Evolutionary conservation across 2,113 vertebrate species (phyloP), one percentile per base, ranked within the genome.

Genomic region (Ovis aries): DNA sequence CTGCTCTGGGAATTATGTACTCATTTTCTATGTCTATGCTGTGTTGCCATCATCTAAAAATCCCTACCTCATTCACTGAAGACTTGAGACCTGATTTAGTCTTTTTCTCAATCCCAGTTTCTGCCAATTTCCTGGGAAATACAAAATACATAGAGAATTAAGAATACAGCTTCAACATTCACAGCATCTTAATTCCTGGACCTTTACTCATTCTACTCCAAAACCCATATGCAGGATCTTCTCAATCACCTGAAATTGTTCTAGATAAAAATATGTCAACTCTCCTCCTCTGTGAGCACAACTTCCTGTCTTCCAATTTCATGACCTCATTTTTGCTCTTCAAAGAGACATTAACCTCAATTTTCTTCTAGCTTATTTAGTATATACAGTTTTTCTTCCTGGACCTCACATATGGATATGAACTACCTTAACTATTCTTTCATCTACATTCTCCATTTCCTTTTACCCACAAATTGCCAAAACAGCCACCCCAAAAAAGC

Each of bases 101-200:
- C 50, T 97, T 96, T 97, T 89, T 96, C 89, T 96, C 95, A 97
- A 91, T 97, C 97, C 67, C 94, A 97, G 92, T 95, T 96, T 97
- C 96, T 98, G 92, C 82, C 95, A 97, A 97, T 96, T 95, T 97
- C 96, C 97, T 97, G 93, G 77, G 96, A 97, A 97, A 97, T 74
- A 97, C 89, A 97, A 97, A 98, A 97, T 96, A 90, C 36, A 98
- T 2, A 93, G 1, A 92, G 59, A 96, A 95, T 97, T 98, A 98
- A 97, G 78, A 97, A 50, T 31, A 95, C 7, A 88, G 36, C 82
- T 53, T 97, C 59, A 95, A 88, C 8, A 83, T 82, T 77, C 23
- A 45, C 31, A 95, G 88, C 67, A 92, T 81, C 64, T 96, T 95
- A 95, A 97, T 91, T 83, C 78, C 84, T 96, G 67, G n/a, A 91